Base-by-base conservation (phyloP, 2,113 vertebrate genomes). In the Cavia porcellus region DNA sequence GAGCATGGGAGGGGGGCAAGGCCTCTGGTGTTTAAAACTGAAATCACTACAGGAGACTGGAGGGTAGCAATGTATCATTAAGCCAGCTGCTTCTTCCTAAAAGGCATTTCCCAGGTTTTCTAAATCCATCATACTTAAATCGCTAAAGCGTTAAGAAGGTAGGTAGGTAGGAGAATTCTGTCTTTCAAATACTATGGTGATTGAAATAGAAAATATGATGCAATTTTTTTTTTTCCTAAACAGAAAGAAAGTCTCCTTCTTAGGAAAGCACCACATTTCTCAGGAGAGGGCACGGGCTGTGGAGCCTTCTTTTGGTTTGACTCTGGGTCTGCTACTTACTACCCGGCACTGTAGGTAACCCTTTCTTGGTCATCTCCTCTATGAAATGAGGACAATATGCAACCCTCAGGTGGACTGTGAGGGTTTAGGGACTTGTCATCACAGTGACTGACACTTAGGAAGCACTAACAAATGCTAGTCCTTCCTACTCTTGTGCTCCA, bases 61-160 rank as follows among this genome's bases (percentile, higher is more conserved):
- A 64, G 59, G 66, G 85, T 0, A 45, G 80, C 77, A 32, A 42
- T n/a, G 92, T 20, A 75, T 89, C 42, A 47, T 35, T 22, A 38
- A 9, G 87, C 7, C 79, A 75, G 68, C 55, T 68, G 42, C 81
- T 87, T 74, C 74, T 50, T 55, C 62, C 82, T 64, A 1, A 95
- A 81, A 96, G 59, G 68, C 30, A 1, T 74, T 96, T 94, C 62
- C 75, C 64, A 93, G 86, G 89, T 85, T 90, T 89, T 47, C 64
- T 68, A 28, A 59, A 57, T 9, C 55, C 35, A 6, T 20, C 9
- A 42, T 3, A 32, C 57, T 80, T 79, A 22, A 57, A 10, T 47
- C 3, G 38, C 10, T 28, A 3, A 83, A 47, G 9, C 59, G 55
- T 47, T 72, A 90, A 52, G 77, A 84, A n/a, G n/a, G n/a, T n/a